Conservation (phyloP, 2,113 vertebrate genomes). For the Proterorhinus semilunaris region DNA sequence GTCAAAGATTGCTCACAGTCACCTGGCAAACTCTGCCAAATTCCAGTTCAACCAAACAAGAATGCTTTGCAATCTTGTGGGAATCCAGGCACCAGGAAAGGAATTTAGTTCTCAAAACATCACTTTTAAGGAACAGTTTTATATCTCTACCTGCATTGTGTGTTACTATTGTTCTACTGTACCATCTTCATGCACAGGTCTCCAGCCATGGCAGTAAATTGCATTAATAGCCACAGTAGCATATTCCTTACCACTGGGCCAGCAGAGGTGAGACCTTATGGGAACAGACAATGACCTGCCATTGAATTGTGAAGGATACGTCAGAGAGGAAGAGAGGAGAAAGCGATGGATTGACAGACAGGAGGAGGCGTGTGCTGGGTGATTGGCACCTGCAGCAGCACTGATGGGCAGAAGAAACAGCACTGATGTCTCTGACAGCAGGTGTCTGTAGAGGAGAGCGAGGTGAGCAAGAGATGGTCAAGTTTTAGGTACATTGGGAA, state of each 20-base stretch:
- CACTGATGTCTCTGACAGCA: conserved; percentile 59
- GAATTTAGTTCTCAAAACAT: no score
- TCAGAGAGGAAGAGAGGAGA: background rate
- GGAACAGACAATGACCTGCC: conserved; percentile 22
- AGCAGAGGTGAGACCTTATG: conserved; percentile 5
- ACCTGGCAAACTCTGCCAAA: no score
- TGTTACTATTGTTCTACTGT: background rate
- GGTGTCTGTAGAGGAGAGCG: conserved; percentile 25
- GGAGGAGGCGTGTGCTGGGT: conserved; percentile 36
- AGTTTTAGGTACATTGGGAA: conserved; percentile 39
- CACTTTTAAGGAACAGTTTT: background rate
- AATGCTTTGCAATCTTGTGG: no score
- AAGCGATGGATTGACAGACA: conserved; percentile 45
- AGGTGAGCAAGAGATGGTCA: conserved; percentile 30
- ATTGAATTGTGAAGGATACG: conserved; percentile 14
- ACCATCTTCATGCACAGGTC: background rate
- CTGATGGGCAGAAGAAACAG: conserved; percentile 61
- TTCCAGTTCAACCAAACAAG: no score
- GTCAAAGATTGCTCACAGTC: no score
- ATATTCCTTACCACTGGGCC: conserved; percentile 11
- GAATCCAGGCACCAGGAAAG: no score
- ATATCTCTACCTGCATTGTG: background rate
- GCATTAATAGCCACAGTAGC: background rate
- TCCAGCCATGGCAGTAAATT: background rate
- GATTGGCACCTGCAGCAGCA: conserved; percentile 52